Evolutionary conservation across 2,888 invertebrate species (phyloP).

Genomic region (Leptodirus hochenwartii): DNA sequence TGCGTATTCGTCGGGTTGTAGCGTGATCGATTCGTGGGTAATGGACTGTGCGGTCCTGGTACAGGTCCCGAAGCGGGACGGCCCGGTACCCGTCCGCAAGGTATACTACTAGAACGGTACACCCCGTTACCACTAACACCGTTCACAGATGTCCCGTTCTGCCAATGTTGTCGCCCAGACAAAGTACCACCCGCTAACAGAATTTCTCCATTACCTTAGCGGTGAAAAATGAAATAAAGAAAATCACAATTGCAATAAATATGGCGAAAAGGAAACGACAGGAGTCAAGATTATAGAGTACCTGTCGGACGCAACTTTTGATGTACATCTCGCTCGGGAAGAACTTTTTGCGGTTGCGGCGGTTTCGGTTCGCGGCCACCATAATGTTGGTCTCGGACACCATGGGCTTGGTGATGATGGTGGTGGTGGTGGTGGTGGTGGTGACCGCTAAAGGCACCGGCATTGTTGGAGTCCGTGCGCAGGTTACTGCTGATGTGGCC

Average conservation of each 20-base stretch:
- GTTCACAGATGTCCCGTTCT: conserved; percentile 6
- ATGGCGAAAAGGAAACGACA: not conserved
- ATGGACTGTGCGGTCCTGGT: not conserved
- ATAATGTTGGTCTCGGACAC: no score
- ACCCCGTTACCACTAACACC: not conserved
- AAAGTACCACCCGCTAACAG: conserved; percentile 70
- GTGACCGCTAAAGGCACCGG: no score
- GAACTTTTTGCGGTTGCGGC: conserved; percentile 28
- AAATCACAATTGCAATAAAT: not conserved
- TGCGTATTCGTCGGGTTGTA: no score
- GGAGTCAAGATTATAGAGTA: not conserved
- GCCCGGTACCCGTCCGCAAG: conserved; percentile 7
- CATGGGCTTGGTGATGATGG: no score
- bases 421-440: no score
- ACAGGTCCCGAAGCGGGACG: no score
- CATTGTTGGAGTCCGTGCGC: no score
- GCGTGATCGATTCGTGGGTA: not conserved
- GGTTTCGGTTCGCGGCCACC: no score
- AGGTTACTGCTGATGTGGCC: no score
- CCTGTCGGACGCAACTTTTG: conserved; percentile 40
- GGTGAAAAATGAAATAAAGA: no score
- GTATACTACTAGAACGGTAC: conserved; percentile 11
- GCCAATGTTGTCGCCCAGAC: conserved; percentile 35
- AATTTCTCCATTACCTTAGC: conserved; percentile 69
- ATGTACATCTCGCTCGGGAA: conserved; percentile 42